phyloP scores from a whole-genome alignment of 2,888 invertebrate genomes.

The Corythucha ciliata region DNA sequence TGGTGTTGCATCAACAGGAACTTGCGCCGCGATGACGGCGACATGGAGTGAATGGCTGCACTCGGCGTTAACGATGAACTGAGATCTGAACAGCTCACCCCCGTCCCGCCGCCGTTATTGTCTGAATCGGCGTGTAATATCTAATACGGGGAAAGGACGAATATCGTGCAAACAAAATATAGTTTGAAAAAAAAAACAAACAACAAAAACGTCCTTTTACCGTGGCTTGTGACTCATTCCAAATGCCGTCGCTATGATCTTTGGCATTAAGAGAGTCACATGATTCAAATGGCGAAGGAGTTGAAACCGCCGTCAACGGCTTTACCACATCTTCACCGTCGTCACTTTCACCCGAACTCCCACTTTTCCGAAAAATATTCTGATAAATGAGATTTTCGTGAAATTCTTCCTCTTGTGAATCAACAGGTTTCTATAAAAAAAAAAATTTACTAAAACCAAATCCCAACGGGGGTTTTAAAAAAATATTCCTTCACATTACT shows the following conservation, averaged over 20 bases:
- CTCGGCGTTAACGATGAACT: conserved; percentile 43
- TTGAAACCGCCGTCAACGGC: conserved; percentile 31
- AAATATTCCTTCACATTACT: too few relatives aligned
- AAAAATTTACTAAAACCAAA: too few relatives aligned
- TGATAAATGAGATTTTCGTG: conserved; percentile 67
- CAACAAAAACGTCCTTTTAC: conserved; percentile 20
- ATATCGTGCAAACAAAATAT: background rate
- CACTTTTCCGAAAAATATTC: conserved; percentile 49
- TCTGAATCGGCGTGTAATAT: conserved; percentile 38
- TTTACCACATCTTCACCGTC: conserved; percentile 26
- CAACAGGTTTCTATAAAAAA: conserved; percentile 35
- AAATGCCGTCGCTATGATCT: conserved; percentile 77
- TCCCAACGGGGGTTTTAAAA: too few relatives aligned
- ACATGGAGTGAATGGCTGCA: conserved; percentile 51
- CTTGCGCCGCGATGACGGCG: conserved; percentile 69
- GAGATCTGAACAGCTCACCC: conserved; percentile 44
- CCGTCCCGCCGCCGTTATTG: conserved; percentile 34
- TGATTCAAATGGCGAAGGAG: conserved; percentile 63
- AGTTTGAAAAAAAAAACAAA: background rate
- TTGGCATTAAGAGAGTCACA: conserved; percentile 77
- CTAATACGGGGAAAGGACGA: conserved; percentile 22
- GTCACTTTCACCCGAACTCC: conserved; percentile 59
- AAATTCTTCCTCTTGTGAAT: conserved; percentile 52
- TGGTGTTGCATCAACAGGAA: conserved; percentile 69
- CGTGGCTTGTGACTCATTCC: conserved; percentile 70